Evolutionary conservation across 2,797 vertebrate genomes (phyloP).

Genomic region (Lutjanus argentimaculatus): DNA sequence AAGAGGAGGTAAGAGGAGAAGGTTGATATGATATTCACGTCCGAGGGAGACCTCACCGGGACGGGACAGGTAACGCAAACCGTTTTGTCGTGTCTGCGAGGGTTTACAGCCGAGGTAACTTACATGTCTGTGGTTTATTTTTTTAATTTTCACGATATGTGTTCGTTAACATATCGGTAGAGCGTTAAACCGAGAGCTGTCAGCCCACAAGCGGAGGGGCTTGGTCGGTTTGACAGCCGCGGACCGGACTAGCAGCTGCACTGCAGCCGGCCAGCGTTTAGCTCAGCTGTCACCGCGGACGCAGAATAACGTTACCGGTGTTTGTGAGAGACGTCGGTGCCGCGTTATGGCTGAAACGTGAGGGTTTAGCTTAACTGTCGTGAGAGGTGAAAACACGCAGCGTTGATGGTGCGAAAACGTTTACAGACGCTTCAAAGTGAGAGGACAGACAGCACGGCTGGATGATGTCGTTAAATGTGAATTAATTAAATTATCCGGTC

Average conservation of each 20-base stretch:
- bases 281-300: constrained; percentile 77
- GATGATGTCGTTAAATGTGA: constrained; percentile 16
- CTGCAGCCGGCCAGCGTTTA: constrained; percentile 76
- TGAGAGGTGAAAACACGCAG: not conserved
- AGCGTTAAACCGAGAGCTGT: constrained; percentile 48
- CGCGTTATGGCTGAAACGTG: not conserved
- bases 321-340: constrained; percentile 26
- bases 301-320: constrained; percentile 58
- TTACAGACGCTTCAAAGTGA: constrained; percentile 19
- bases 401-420: constrained; percentile 9
- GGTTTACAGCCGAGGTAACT: constrained; percentile 56
- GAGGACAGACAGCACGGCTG: constrained; percentile 6
- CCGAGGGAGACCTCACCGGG: constrained; percentile 78
- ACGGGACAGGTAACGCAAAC: constrained; percentile 78
- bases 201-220: constrained; percentile 62
- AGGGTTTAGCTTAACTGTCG: not conserved
- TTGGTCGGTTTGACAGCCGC: constrained; percentile 73
- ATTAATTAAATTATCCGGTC: constrained; percentile 23
- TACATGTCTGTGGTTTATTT: not conserved
- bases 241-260: constrained; percentile 71
- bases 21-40: constrained; percentile 75
- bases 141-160: not conserved
- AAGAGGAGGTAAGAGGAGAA: constrained; percentile 55
- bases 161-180: too few relatives aligned
- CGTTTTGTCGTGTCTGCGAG: constrained; percentile 13